phyloP scores from a whole-genome alignment of 1,140 invertebrate genomes.

The Tenebrio molitor region DNA sequence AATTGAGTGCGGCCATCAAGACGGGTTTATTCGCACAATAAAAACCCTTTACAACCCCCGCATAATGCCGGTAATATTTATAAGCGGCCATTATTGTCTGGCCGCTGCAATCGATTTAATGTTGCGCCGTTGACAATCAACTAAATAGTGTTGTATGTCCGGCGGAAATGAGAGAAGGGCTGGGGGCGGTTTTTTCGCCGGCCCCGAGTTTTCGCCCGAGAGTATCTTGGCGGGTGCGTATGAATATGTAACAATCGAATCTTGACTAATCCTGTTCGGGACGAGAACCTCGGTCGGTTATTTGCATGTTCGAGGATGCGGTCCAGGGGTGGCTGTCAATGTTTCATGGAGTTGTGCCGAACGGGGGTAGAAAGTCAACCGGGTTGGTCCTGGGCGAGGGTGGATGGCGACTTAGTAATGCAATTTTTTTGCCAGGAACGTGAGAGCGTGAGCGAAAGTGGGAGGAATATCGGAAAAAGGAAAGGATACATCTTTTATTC shows the following conservation, averaged over 20 bases:
- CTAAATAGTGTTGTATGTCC: background rate
- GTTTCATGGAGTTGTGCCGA: conserved; percentile 20
- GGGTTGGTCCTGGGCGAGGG: too few species aligned
- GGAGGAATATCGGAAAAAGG: too few species aligned
- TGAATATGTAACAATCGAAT: background rate
- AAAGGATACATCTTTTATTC: too few species aligned
- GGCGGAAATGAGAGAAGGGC: background rate
- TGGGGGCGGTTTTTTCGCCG: too few species aligned
- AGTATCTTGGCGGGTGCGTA: background rate
- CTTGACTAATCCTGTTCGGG: conserved; percentile 11
- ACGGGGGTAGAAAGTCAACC: conserved; percentile 14
- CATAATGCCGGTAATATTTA: conserved; percentile 10
- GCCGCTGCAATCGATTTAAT: background rate
- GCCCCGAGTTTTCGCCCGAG: too few species aligned
- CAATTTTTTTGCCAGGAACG: too few species aligned
- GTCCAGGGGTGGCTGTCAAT: background rate
- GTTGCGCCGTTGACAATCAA: background rate
- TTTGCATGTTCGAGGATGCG: conserved; percentile 5
- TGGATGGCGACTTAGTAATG: too few species aligned
- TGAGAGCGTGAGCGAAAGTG: too few species aligned
- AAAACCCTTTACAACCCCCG: conserved; percentile 11
- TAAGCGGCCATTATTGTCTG: background rate
- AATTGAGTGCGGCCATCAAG: conserved; percentile 16
- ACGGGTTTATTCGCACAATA: background rate
- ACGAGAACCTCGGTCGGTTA: background rate